Base-by-base conservation (phyloP, 2,888 invertebrate genomes). In the Andrena minutula region DNA sequence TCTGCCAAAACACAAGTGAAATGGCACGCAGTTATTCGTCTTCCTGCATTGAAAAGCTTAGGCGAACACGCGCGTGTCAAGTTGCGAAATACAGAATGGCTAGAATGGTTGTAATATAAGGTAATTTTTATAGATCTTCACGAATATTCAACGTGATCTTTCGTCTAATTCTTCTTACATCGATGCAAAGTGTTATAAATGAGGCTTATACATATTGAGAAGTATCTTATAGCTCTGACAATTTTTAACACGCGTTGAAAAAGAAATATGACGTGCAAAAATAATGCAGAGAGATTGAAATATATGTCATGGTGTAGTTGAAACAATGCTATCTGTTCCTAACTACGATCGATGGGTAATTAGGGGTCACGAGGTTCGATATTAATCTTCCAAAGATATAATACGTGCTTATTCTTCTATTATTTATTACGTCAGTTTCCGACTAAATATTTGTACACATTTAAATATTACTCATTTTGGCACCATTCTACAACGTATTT, bases 1-100 rank as follows among this genome's bases (percentile, higher is more conserved):
- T 92, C 90, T 90, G 90, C 84, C 23, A 88, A 82, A 85, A 89
- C 86, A 92, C 84, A 88, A 90, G 85, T 88, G 83, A 87, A 86
- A 88, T 84, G 81, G 63, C 70, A 73, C 65, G 77, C 82, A 77
- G 72, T 64, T 28, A 79, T 32, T 76, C 72, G 61, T 20, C 69
- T 74, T 53, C 23, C 60, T 41, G 23, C 75, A 72, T 71, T 12
- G 47, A 58, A 60, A 65, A 26, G 30, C 71, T 60, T 26, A 35
- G 28, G 58, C 53, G 53, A 56, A 72, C 32, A 65, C 41, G 63
- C 70, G 23, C 12, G 49, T 61, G 26, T 63, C n/a, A 63, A 49
- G 56, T 56, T 47, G 20, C 73, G 41, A 56, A 16, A 16, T 51
- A 69, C 51, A 53, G 23, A 76, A 35, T 8, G 60, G 35, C 2